These are phyloP conservation scores for Leptoteleia sp. DNA, from an alignment of 1,140 invertebrate species.

Conservation along the genomic window DNA sequence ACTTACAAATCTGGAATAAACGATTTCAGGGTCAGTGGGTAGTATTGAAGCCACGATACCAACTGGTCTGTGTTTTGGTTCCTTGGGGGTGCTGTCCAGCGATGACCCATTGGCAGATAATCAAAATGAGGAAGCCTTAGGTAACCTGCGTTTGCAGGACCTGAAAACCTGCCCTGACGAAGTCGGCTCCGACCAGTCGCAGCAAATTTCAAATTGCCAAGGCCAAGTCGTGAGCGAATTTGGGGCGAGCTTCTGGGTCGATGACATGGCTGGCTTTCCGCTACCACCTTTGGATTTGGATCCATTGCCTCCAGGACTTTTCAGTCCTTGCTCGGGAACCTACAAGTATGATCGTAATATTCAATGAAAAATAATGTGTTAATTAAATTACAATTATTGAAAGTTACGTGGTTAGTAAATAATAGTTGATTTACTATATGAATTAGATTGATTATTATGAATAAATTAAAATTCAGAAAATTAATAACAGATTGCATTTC, in stretches of 20 bases:
- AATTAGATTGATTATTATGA: no score
- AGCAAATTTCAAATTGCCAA: constrained; percentile 75
- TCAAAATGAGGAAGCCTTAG: constrained; percentile 73
- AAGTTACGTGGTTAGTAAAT: no score
- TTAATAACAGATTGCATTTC: no score
- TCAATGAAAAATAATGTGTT: neutral
- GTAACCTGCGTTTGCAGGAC: constrained; percentile 76
- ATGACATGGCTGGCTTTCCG: constrained; percentile 91
- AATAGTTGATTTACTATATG: no score
- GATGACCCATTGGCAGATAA: constrained; percentile 73
- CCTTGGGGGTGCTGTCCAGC: constrained; percentile 73
- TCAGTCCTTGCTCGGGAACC: constrained; percentile 86
- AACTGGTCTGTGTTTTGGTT: constrained; percentile 74
- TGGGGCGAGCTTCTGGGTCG: constrained; percentile 84
- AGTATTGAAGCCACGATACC: constrained; percentile 80
- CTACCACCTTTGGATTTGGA: constrained; percentile 88
- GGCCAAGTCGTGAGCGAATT: constrained; percentile 77
- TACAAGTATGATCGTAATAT: constrained; percentile 83
- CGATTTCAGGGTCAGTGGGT: constrained; percentile 75
- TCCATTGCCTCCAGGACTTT: constrained; percentile 85
- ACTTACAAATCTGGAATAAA: constrained; percentile 3
- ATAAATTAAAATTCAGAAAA: no score
- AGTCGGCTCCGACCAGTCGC: constrained; percentile 71
- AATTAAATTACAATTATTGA: no score
- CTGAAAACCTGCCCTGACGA: constrained; percentile 75